These are phyloP conservation scores for Phoenoteleia sp. DNA, from an alignment of 2,888 invertebrate species.

Conservation along the genomic window DNA sequence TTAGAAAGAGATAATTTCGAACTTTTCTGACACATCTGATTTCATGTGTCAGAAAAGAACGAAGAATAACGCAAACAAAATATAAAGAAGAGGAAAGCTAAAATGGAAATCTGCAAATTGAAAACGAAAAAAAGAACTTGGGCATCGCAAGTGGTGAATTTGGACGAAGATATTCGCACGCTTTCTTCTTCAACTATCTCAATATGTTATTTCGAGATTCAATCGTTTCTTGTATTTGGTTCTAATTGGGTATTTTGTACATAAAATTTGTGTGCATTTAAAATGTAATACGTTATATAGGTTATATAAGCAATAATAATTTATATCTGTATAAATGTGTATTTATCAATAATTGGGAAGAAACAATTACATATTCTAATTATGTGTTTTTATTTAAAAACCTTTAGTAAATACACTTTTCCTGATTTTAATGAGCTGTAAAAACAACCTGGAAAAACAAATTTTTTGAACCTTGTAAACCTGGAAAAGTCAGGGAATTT, in stretches of 20 bases:
- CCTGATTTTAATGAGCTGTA: background rate
- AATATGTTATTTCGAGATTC: background rate
- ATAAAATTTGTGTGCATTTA: background rate
- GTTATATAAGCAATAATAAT: no score
- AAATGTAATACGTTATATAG: no score
- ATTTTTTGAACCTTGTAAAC: background rate
- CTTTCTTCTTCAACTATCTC: background rate
- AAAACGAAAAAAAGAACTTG: slow-evolving; percentile 45
- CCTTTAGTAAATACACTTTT: background rate
- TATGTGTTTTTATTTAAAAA: background rate
- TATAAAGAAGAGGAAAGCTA: background rate
- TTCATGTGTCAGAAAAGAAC: background rate
- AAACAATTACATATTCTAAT: background rate
- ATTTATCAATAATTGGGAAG: background rate
- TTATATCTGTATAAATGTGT: no score
- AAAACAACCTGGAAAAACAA: background rate
- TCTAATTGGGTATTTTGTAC: background rate
- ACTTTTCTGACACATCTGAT: slow-evolving; percentile 1
- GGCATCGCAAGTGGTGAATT: slow-evolving; percentile 2
- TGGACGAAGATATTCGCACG: slow-evolving; percentile 11
- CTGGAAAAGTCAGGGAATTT: no score
- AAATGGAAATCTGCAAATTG: slow-evolving; percentile 23
- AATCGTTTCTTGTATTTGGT: background rate
- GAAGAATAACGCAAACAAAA: slow-evolving; percentile 7
- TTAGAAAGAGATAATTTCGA: slow-evolving; percentile 1